Evolutionary conservation across 2,888 invertebrate species (phyloP), one percentile per base, ranked within the genome.

Genomic region (Muscina levida): DNA sequence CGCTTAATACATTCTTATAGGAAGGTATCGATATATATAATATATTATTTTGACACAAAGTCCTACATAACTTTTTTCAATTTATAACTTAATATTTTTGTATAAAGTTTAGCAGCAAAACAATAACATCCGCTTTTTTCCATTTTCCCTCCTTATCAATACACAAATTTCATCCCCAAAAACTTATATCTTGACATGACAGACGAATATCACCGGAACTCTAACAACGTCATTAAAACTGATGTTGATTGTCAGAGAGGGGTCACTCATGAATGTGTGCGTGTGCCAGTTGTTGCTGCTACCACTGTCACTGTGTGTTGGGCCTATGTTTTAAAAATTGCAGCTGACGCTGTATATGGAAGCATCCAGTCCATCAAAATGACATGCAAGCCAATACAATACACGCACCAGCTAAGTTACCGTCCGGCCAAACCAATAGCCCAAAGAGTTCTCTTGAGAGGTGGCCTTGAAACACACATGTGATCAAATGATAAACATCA

Each of bases 191-290:
- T 6, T 48, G 67, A 31, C 51, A 51, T 51, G 26, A 24, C 3
- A 31, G 31, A 31, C 5, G 39, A 31, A 13, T 37, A 51, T 13
- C 22, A 37, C 22, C 53, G 51, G 31, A 68, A 53, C 67, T 67
- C 68, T 68, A 68, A 68, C 39, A 53, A 51, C 22, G 13, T 68
- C 51, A 67, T 68, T 68, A 68, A 68, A 68, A 39, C 11, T 42
- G 39, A 22, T 13, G 22, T 53, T 19, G 37, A 26, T n/a, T 48
- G 39, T 31, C 51, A 39, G 22, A 26, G 19, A 8, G 37, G 22
- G 19, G 11, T 51, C n/a, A n/a, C 31, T 31, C 31, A 31, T 8
- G 31, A 53, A 5, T 42, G 56, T 70, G 24, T 70, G 70, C 70
- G 56, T 56, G 68, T 22, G 53, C 51, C 68, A 31, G 51, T 11